phyloP scores from a whole-genome alignment of 2,113 vertebrate genomes.

The Alligator mississippiensis region DNA sequence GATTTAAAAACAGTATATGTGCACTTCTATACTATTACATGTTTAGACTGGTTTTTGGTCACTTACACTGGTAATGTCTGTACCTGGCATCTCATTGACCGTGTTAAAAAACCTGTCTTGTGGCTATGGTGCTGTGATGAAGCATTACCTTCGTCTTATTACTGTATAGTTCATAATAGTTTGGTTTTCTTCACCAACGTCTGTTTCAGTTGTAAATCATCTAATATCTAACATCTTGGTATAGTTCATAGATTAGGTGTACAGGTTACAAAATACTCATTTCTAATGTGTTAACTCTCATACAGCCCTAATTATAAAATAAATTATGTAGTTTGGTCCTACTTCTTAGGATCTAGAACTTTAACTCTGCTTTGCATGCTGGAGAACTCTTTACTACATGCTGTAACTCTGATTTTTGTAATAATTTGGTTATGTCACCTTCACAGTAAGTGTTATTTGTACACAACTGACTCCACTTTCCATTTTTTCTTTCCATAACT shows the following conservation, averaged over 20 bases:
- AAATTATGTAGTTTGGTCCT: background rate
- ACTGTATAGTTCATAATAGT: background rate
- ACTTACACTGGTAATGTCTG: no score
- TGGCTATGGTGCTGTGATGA: background rate
- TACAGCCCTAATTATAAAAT: background rate
- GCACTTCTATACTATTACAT: no score
- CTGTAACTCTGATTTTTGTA: background rate
- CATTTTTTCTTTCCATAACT: fast-evolving
- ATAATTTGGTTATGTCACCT: background rate
- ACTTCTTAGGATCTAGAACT: background rate
- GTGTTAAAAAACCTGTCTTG: background rate
- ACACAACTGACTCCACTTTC: background rate
- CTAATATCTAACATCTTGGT: no score
- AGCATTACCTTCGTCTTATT: background rate
- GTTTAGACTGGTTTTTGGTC: no score
- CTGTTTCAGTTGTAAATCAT: background rate
- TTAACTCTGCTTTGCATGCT: background rate
- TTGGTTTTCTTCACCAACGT: background rate
- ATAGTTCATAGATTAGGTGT: background rate
- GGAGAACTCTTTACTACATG: background rate
- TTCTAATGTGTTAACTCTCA: background rate
- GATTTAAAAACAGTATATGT: no score
- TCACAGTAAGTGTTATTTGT: background rate
- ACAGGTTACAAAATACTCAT: background rate
- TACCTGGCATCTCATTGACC: background rate